Percentiles rank a stretch among this genome's conserved stretches.
These are phyloP conservation scores for Colaptes auratus DNA, from an alignment of 2,113 vertebrate genomes.

Conservation along the genomic window DNA sequence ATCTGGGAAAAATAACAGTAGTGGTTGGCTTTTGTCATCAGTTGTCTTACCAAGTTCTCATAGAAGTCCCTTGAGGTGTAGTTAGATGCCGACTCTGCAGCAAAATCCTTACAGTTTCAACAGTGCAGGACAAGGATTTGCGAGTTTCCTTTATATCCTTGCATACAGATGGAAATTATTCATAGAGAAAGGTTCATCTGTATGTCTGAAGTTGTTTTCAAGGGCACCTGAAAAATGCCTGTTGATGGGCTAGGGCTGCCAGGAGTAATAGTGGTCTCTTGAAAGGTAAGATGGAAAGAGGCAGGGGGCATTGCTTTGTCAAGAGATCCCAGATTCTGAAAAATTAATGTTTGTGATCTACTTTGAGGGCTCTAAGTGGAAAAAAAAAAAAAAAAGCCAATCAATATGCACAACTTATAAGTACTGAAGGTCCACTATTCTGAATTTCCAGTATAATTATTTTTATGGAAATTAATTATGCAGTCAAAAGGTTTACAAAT, in stretches of 20 bases:
- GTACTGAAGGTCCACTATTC: not conserved
- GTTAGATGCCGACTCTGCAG: not conserved
- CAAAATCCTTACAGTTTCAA: not conserved
- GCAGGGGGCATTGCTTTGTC: not conserved
- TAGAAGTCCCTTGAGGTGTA: not conserved
- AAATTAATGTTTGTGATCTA: not conserved
- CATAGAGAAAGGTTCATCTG: not conserved
- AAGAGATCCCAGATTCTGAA: not conserved
- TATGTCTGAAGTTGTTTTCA: not conserved
- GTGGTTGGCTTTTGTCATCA: not conserved
- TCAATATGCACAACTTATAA: not conserved
- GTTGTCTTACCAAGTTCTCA: not conserved
- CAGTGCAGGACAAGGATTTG: not conserved
- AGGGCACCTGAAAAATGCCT: not conserved
- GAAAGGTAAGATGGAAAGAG: not conserved
- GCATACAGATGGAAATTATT: not conserved
- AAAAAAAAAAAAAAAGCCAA: not conserved
- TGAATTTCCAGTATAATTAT: not conserved
- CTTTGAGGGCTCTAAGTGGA: not conserved
- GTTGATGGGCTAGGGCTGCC: not conserved
- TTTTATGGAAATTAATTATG: constrained; percentile 16
- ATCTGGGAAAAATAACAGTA: not conserved
- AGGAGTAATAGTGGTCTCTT: not conserved
- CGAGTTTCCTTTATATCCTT: not conserved
- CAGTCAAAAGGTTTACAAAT: constrained; percentile 14